These are phyloP conservation scores for Aethes cnicana DNA, from an alignment of 2,888 invertebrate species.

Conservation along the genomic window DNA sequence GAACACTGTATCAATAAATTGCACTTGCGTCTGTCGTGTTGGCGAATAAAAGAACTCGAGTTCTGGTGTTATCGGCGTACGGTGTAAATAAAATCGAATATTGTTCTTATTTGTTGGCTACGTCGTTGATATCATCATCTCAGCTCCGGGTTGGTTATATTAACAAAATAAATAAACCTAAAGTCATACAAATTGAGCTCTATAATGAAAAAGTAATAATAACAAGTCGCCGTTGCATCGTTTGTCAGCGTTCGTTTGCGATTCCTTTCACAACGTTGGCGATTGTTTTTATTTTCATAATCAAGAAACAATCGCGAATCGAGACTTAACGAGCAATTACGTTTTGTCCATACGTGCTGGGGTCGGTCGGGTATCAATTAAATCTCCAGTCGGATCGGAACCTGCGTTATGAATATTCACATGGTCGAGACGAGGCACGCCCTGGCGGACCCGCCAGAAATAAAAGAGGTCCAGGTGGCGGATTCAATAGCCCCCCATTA, in stretches of 20 bases:
- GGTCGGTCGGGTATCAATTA: constrained; percentile 63
- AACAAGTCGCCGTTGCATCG: constrained; percentile 36
- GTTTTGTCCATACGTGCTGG: constrained; percentile 62
- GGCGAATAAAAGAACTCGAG: constrained; percentile 72
- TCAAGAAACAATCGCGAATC: constrained; percentile 75
- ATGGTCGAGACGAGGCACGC: constrained; percentile 50
- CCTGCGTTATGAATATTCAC: constrained; percentile 73
- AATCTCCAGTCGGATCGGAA: constrained; percentile 60
- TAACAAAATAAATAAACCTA: constrained; percentile 33
- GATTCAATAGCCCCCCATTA: constrained; percentile 80
- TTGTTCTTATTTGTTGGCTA: constrained; percentile 66
- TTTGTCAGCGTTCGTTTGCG: constrained; percentile 53
- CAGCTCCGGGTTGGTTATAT: constrained; percentile 37
- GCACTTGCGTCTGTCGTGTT: constrained; percentile 72
- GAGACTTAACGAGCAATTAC: constrained; percentile 77
- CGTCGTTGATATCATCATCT: constrained; percentile 71
- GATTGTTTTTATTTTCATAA: constrained; percentile 66
- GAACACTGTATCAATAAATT: constrained; percentile 78
- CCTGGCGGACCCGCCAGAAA: constrained; percentile 52
- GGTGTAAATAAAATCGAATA: constrained; percentile 75
- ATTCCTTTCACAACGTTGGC: constrained; percentile 49
- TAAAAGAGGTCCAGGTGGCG: constrained; percentile 75
- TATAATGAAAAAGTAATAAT: constrained; percentile 23
- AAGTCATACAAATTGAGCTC: constrained; percentile 13
- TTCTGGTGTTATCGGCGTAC: constrained; percentile 70